A percentile compares a stretch with the other conserved stretches of the same genome.
phyloP scores from a whole-genome alignment of 2,113 vertebrate species.

The Menura novaehollandiae region DNA sequence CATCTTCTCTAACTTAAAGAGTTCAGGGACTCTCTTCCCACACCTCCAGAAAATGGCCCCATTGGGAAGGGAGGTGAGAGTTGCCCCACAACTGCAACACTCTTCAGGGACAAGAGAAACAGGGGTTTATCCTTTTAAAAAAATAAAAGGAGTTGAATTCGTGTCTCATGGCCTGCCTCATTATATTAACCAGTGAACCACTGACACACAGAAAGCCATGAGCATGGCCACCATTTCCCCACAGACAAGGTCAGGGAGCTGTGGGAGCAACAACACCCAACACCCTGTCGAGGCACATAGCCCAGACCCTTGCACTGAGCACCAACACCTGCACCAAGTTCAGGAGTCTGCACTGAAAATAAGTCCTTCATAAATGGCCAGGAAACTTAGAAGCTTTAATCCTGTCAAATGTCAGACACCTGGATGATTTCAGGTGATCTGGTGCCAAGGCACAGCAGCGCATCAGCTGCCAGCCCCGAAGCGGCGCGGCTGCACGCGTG shows the following conservation, averaged over 20 bases:
- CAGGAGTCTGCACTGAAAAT: not conserved
- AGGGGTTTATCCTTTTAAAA: not conserved
- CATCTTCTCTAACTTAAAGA: not conserved
- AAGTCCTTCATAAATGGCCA: not conserved
- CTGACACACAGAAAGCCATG: not conserved
- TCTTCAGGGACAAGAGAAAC: not conserved
- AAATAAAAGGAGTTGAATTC: not conserved
- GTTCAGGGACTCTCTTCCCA: not conserved
- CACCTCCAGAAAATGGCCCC: not conserved
- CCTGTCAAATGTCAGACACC: not conserved
- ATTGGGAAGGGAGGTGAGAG: not conserved
- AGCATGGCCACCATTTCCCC: not conserved
- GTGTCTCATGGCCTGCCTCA: not conserved
- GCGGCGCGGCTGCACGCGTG: rapidly evolving
- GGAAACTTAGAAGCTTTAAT: not conserved
- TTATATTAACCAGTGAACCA: not conserved
- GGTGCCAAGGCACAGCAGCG: rapidly evolving
- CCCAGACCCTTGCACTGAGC: not conserved
- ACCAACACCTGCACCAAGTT: not conserved
- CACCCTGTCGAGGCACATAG: not conserved
- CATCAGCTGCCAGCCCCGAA: not conserved
- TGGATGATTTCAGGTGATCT: not conserved
- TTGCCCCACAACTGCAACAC: not conserved
- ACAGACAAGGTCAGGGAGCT: not conserved
- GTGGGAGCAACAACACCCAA: rapidly evolving